Evolutionary conservation across 1,140 invertebrate species (phyloP).

Genomic region (Halyomorpha halys): DNA sequence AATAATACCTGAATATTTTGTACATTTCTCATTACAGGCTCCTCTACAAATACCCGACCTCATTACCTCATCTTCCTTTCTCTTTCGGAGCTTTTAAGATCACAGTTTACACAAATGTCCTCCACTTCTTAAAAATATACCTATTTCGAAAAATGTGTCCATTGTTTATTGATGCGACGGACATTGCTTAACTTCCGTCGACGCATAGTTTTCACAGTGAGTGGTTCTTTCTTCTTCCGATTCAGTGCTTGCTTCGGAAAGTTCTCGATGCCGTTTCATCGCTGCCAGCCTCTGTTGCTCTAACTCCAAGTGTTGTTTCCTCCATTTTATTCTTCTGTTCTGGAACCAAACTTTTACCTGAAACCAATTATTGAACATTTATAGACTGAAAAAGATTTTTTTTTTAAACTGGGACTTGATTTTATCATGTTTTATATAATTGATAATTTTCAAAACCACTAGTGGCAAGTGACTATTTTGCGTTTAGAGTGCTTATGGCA

Average conservation of each 20-base stretch:
- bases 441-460: too few species aligned
- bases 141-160: not conserved
- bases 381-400: not conserved
- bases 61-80: too few species aligned
- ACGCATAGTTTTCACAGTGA: not conserved
- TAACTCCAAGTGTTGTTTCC: slow-evolving; percentile 83
- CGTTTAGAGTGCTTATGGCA: too few species aligned
- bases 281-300: slow-evolving; percentile 77
- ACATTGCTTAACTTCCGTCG: not conserved
- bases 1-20: too few species aligned
- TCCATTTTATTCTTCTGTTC: slow-evolving; percentile 91
- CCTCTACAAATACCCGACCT: too few species aligned
- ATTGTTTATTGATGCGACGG: not conserved
- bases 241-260: slow-evolving; percentile 21
- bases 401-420: not conserved
- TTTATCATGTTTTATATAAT: too few species aligned
- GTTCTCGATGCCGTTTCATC: slow-evolving; percentile 47
- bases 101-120: too few species aligned
- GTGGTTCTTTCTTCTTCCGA: slow-evolving; percentile 20
- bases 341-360: slow-evolving; percentile 97
- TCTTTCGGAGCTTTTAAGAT: too few species aligned
- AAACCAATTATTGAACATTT: slow-evolving; percentile 3
- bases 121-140: too few species aligned
- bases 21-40: too few species aligned
- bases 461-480: too few species aligned